Percentiles rank a stretch among this genome's conserved stretches.
Conservation (phyloP, 2,113 vertebrate genomes). For the Procavia capensis region DNA sequence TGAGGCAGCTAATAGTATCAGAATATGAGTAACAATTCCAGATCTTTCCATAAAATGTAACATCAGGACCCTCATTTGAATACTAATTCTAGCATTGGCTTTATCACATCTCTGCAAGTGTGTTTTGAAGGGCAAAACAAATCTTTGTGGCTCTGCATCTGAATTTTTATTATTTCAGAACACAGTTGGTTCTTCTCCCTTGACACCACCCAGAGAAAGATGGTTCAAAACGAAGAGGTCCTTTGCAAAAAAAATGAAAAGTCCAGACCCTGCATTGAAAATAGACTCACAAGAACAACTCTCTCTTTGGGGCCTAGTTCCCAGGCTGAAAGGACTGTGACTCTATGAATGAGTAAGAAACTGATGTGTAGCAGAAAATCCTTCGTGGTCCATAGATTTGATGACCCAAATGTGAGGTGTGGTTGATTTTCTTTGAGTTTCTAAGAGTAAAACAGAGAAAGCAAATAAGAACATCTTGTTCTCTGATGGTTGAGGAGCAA, state of each 20-base stretch:
- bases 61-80: not conserved
- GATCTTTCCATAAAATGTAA: not conserved
- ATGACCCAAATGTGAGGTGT: slow-evolving; percentile 19
- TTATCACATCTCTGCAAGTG: not conserved
- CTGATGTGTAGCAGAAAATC: slow-evolving; percentile 31
- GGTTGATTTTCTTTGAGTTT: slow-evolving; percentile 37
- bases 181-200: not conserved
- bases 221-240: not conserved
- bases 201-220: slow-evolving; percentile 8
- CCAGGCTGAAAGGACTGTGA: not conserved
- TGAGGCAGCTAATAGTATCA: not conserved
- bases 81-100: not conserved
- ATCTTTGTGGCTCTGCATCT: not conserved
- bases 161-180: slow-evolving; percentile 48
- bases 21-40: not conserved
- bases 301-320: not conserved
- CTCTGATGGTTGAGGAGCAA: not conserved
- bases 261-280: not conserved
- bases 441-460: slow-evolving; percentile 54
- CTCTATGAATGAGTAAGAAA: slow-evolving; percentile 59
- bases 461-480: slow-evolving; percentile 48
- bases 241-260: not conserved
- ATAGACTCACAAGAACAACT: not conserved
- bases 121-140: not conserved
- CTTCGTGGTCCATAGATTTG: not conserved